phyloP scores from a whole-genome alignment of 2,797 vertebrate species.

The Lophotriccus pileatus region DNA sequence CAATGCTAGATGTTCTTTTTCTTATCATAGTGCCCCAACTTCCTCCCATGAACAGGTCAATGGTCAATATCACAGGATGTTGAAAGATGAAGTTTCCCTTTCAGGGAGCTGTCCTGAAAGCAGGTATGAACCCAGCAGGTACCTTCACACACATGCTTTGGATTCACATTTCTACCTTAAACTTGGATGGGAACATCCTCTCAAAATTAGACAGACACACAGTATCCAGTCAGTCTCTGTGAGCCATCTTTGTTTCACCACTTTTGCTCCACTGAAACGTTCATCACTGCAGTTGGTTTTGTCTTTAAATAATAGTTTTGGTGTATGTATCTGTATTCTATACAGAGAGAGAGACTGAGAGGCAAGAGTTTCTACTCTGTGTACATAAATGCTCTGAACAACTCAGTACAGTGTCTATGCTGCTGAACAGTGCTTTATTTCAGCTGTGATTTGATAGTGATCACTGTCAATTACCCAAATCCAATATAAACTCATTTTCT shows the following conservation, averaged over 20 bases:
- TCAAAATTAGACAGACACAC: not conserved
- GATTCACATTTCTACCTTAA: not conserved
- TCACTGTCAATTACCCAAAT: conserved; percentile 1
- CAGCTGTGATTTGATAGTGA: not conserved
- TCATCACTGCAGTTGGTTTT: not conserved
- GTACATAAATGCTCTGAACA: not conserved
- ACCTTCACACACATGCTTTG: not conserved
- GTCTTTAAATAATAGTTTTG: not conserved
- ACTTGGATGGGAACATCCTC: not conserved
- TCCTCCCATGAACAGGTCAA: not conserved
- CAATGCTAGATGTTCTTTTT: not conserved
- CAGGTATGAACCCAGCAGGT: not conserved
- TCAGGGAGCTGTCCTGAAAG: not conserved
- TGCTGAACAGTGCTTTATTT: not conserved
- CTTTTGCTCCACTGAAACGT: not conserved
- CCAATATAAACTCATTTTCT: not conserved
- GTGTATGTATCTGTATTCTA: not conserved
- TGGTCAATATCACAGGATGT: not conserved
- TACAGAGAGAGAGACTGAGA: not conserved
- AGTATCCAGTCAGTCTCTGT: not conserved
- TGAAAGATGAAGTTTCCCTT: not conserved
- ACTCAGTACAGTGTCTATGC: not conserved
- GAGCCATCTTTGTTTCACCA: not conserved
- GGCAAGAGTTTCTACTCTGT: not conserved
- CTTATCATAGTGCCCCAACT: not conserved